Conservation (phyloP, 2,113 vertebrate genomes). For the Odontophorus gujanensis region DNA sequence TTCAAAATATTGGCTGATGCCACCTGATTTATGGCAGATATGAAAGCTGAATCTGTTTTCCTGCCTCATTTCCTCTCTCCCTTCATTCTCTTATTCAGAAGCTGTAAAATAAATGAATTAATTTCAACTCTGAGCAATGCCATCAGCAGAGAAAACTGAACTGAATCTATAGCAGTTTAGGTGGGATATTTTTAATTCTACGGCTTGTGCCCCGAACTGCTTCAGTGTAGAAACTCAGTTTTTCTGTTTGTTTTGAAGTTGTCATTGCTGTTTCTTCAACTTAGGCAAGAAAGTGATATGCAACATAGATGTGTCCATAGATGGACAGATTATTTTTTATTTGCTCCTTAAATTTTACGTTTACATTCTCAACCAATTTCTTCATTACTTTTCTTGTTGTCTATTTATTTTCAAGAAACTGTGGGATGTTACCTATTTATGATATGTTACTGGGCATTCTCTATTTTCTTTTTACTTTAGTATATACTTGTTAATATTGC, state of each 20-base stretch:
- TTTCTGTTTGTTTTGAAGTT: neutral
- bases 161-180: neutral
- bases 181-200: neutral
- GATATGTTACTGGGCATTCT: neutral
- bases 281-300: neutral
- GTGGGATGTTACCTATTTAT: neutral
- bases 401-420: neutral
- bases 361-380: neutral
- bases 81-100: neutral
- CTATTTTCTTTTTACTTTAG: neutral
- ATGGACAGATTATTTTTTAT: neutral
- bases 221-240: neutral
- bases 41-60: neutral
- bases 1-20: neutral
- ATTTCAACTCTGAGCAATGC: neutral
- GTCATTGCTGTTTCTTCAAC: neutral
- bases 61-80: neutral
- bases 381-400: neutral
- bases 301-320: rapidly evolving
- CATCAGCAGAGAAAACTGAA: neutral
- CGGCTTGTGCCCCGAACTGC: neutral
- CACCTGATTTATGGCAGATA: neutral
- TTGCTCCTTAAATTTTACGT: neutral
- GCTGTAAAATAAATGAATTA: neutral
- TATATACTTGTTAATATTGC: neutral